Evolutionary conservation across 2,888 invertebrate genomes (phyloP), one percentile per base, ranked within the genome.

Genomic region (Eilema caniola): DNA sequence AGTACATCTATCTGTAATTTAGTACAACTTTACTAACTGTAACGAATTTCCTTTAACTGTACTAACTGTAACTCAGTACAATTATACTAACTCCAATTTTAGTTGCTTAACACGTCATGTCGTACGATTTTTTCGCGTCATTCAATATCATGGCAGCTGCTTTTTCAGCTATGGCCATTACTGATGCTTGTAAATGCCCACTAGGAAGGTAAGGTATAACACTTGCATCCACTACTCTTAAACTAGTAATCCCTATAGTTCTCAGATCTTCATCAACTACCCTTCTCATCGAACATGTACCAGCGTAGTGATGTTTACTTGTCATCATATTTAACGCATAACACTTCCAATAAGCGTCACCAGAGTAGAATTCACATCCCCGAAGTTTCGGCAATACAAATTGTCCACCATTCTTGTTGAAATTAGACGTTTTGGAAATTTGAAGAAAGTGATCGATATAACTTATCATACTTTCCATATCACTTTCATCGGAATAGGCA

Each of bases 221-320:
- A 76, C 96, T 96, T 0, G 96, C 96, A 78, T 97, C 97, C 0
- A 96, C 96, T 1, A 97, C 96, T 61, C 97, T 89, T 3, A 97
- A 85, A 12, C 94, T 89, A 71, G 92, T 89, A 0, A 96, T 89
- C 0, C 96, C 96, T 78, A 95, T 88, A 0, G 96, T 96, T 62
- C 67, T 83, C 5, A 89, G 71, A n/a, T 69, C 64, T 5, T 66
- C 61, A 66, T 82, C 80, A 5, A 82, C 74, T 0, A 84, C 85
- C 8, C 69, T 14, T 0, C 77, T 79, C 80, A 84, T 82, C 7
- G 79, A 25, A 72, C 83, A 84, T 2, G 83, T 78, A 57, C 84
- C 73, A 1, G 69, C 74, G 0, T 69, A 56, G 37, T 84, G 77
- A 24, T 68, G 78, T 0, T 70, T 23, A 8, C 72, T 71, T 0